A percentile compares a stretch with the other conserved stretches of the same genome.
These are phyloP conservation scores for Hermodice carunculata DNA, from an alignment of 2,888 invertebrate species.

Conservation along the genomic window DNA sequence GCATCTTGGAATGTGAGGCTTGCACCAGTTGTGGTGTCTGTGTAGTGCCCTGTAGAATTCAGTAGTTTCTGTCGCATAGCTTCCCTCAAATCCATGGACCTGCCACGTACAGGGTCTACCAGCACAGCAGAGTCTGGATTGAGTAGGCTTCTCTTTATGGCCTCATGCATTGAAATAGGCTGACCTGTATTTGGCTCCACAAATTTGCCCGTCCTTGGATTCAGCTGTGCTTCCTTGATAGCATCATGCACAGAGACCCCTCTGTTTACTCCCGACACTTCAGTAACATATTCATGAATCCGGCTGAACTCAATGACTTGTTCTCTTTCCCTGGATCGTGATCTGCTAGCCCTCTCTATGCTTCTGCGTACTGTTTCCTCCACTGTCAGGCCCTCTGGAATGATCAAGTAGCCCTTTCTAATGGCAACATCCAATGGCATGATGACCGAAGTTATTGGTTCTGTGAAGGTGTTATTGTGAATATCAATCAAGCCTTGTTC, in stretches of 20 bases:
- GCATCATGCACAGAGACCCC: conserved; percentile 45
- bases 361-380: conserved; percentile 91
- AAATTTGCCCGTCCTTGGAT: conserved; percentile 82
- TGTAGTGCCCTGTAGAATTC: conserved; percentile 47
- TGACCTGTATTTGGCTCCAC: conserved; percentile 85
- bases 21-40: conserved; percentile 42
- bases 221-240: conserved; percentile 76
- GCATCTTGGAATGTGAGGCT: conserved; percentile 47
- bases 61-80: conserved; percentile 55
- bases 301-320: conserved; percentile 43
- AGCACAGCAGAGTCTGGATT: conserved; percentile 51
- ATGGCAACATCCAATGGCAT: conserved; percentile 48
- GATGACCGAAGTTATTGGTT: conserved; percentile 48
- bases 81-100: conserved; percentile 30
- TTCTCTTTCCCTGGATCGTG: conserved; percentile 42
- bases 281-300: conserved; percentile 7
- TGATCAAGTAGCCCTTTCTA: conserved; percentile 39
- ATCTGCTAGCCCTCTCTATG: conserved; percentile 17
- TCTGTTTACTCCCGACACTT: not conserved
- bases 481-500: conserved; percentile 42
- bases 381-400: conserved; percentile 82
- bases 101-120: conserved; percentile 42
- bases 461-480: conserved; percentile 38
- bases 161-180: conserved; percentile 84
- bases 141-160: conserved; percentile 72